Evolutionary conservation across 2,113 vertebrate species (phyloP).

Genomic region (Perccottus glenii): DNA sequence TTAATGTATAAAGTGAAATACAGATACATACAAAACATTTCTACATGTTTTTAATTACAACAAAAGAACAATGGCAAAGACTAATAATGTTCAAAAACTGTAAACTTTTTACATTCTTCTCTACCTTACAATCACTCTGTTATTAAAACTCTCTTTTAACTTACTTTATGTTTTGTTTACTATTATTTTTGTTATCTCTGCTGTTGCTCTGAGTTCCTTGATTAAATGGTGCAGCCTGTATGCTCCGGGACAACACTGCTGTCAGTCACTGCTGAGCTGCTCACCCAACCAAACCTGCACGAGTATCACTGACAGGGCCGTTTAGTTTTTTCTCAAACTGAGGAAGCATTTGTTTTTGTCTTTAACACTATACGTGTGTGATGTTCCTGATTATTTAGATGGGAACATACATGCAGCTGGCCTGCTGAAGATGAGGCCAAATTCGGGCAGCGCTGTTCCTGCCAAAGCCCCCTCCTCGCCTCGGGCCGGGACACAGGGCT

Average conservation of each 20-base stretch:
- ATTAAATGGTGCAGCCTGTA: not conserved
- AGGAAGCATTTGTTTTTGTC: slow-evolving; percentile 6
- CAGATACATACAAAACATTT: no score
- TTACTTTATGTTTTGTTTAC: no score
- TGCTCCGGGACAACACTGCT: not conserved
- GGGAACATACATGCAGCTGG: slow-evolving; percentile 56
- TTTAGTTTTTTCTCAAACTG: not conserved
- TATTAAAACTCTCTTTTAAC: no score
- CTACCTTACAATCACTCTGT: no score
- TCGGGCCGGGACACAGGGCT: slow-evolving; percentile 53
- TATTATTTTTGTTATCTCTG: no score
- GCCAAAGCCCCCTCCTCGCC: slow-evolving; percentile 42
- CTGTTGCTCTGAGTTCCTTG: not conserved
- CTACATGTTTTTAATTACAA: no score
- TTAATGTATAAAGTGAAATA: no score
- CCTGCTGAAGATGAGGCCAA: slow-evolving; percentile 48
- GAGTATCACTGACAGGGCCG: not conserved
- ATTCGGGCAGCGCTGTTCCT: slow-evolving; percentile 39
- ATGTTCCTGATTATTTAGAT: slow-evolving; percentile 23
- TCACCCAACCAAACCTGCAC: no score
- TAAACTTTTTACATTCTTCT: no score
- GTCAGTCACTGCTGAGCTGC: not conserved
- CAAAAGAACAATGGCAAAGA: no score
- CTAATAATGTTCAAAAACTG: no score
- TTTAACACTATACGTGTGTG: slow-evolving; percentile 13